phyloP scores from a whole-genome alignment of 2,113 vertebrate species.

The cattle (Bos taurus) region ARS-UCD2.0 NC_037357.1:103794501-103795000 shows the following conservation, averaged over 20 bases:
- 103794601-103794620: not conserved
- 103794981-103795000: not conserved
- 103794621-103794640: slow-evolving; percentile 1
- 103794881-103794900: not conserved
- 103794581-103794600: not conserved
- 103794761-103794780: not conserved
- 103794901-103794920: not conserved
- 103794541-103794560: not conserved
- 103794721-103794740: not conserved
- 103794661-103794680: not conserved
- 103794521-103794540: not conserved
- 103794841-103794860: not conserved
- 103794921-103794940: not conserved
- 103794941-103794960: not conserved
- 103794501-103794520: not conserved
- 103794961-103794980: not conserved
- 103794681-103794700: not conserved
- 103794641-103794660: not conserved
- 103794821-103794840: not conserved
- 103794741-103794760: not conserved
- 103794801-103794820: not conserved
- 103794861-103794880: not conserved
- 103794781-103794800: not conserved
- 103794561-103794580: not conserved
- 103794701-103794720: not conserved